Evolutionary conservation across 92 coral and sea anemone genomes (phyloP).

Genomic region (Chrysogorgia sp.): DNA sequence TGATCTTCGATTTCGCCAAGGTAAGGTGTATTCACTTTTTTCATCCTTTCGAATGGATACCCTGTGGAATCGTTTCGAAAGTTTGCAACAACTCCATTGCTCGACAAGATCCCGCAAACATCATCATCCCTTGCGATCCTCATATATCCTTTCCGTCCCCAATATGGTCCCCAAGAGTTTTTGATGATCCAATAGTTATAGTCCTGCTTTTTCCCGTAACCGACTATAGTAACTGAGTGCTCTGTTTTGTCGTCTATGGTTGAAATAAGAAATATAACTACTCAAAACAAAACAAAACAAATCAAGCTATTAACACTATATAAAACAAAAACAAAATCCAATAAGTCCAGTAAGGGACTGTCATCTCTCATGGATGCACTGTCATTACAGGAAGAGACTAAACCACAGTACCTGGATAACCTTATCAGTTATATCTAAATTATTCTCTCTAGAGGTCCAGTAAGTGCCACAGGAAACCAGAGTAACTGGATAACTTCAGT

Average conservation of each 20-base stretch:
- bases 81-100: slow-evolving; percentile 80
- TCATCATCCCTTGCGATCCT: slow-evolving; percentile 71
- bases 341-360: too few species aligned
- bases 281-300: neutral
- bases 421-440: too few species aligned
- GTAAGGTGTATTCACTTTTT: slow-evolving; percentile 29
- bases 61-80: slow-evolving; percentile 48
- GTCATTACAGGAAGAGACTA: too few species aligned
- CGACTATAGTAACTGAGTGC: slow-evolving; percentile 82
- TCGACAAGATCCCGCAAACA: slow-evolving; percentile 79
- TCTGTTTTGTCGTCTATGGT: slow-evolving; percentile 70
- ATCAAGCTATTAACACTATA: neutral
- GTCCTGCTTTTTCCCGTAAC: slow-evolving; percentile 73
- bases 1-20: neutral
- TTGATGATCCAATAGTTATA: slow-evolving; percentile 80
- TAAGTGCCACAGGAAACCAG: too few species aligned
- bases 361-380: too few species aligned
- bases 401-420: too few species aligned
- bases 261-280: neutral
- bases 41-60: slow-evolving; percentile 76
- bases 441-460: too few species aligned
- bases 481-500: too few species aligned
- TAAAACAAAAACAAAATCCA: too few species aligned
- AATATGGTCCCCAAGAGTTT: slow-evolving; percentile 94
- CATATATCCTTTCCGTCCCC: slow-evolving; percentile 89